phyloP scores from a whole-genome alignment of 2,113 vertebrate species.

The Pterocles burchelli region DNA sequence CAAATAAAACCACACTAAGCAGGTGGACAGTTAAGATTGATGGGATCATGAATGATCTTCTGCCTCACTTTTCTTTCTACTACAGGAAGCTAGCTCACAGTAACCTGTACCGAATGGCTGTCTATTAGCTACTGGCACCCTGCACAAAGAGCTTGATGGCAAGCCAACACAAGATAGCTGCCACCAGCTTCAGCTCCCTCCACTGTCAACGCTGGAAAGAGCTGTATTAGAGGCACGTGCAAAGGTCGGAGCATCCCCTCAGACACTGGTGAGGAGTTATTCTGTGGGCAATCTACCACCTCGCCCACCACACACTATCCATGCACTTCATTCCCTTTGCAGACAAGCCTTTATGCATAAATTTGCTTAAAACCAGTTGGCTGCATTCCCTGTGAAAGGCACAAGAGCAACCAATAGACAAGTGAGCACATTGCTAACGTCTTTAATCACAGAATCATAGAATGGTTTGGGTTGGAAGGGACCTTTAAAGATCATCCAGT shows the following conservation, averaged over 20 bases:
- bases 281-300: no score
- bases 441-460: neutral
- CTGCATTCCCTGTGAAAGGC: fast-evolving
- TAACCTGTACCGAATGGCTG: neutral
- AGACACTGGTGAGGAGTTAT: neutral
- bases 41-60: neutral
- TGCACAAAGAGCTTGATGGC: neutral
- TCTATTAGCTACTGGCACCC: neutral
- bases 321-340: neutral
- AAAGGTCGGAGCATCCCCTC: neutral
- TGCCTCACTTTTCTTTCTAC: neutral
- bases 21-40: neutral
- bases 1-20: neutral
- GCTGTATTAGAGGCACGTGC: fast-evolving
- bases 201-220: neutral
- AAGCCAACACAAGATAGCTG: fast-evolving
- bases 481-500: no score
- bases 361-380: neutral
- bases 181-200: neutral
- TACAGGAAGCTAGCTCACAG: neutral
- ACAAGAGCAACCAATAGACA: fast-evolving
- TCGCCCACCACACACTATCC: neutral
- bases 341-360: neutral
- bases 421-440: neutral
- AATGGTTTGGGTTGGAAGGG: no score